Evolutionary conservation across 2,797 vertebrate genomes (phyloP).

Genomic region (Ficedula albicollis): DNA sequence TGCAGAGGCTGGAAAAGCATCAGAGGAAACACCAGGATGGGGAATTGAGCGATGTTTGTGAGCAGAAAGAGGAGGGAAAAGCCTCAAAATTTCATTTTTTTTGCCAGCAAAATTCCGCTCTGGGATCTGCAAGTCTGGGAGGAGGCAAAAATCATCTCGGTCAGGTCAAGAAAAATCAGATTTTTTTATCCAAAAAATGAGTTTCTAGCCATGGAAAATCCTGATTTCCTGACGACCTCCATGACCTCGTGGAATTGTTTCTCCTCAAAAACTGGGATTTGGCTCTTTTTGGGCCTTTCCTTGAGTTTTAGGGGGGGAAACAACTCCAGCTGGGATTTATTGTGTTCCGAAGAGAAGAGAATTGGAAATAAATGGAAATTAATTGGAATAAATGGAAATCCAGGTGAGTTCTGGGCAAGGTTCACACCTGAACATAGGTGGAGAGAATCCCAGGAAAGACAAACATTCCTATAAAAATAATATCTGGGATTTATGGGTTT

Average conservation of each 20-base stretch:
- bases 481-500: background rate
- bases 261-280: background rate
- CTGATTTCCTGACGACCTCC: background rate
- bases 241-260: background rate
- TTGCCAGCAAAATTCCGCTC: background rate
- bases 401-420: background rate
- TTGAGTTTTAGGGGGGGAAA: background rate
- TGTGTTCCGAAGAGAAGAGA: background rate
- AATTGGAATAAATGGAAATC: background rate
- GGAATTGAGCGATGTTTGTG: background rate
- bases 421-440: background rate
- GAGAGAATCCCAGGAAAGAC: background rate
- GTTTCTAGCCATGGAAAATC: background rate
- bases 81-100: background rate
- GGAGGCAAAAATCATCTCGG: background rate
- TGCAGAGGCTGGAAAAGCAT: background rate
- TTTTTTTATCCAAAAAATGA: background rate
- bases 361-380: background rate
- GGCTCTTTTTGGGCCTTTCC: background rate
- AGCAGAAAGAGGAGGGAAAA: background rate
- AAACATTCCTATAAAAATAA: background rate
- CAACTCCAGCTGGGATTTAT: background rate
- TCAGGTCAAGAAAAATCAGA: background rate
- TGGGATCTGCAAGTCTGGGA: background rate
- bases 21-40: background rate